Conservation (phyloP, 1,140 invertebrate genomes). For the Tribolium madens region DNA sequence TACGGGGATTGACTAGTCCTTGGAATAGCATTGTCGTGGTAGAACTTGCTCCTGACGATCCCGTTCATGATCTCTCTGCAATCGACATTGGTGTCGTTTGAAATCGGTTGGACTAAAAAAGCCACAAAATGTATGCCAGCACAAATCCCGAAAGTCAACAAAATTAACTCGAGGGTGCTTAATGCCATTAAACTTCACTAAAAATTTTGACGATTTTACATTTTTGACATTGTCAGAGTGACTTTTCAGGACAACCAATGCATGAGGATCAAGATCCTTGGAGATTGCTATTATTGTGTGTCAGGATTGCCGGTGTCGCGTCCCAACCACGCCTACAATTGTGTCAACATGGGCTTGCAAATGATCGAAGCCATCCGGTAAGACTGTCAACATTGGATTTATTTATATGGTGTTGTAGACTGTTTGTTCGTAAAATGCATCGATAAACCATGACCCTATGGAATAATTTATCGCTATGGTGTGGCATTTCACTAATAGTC, state of each 20-base stretch:
- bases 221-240: neutral
- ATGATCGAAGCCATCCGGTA: conserved; percentile 97
- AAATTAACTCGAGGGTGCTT: neutral
- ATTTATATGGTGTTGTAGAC: neutral
- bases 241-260: conserved; percentile 90
- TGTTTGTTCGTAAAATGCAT: neutral
- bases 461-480: neutral
- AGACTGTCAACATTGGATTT: conserved; percentile 55
- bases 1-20: neutral
- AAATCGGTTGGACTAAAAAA: neutral
- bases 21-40: neutral
- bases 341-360: conserved; percentile 95
- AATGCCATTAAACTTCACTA: neutral
- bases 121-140: conserved; percentile 8
- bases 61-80: neutral
- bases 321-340: conserved; percentile 94
- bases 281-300: conserved; percentile 97
- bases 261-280: conserved; percentile 94
- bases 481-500: neutral
- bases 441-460: neutral
- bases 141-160: conserved; percentile 13
- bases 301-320: conserved; percentile 91
- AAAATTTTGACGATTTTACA: neutral
- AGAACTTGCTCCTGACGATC: neutral
- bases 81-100: neutral